These are phyloP conservation scores for Catharus ustulatus DNA, from an alignment of 2,797 vertebrate species.

Conservation along the genomic window DNA sequence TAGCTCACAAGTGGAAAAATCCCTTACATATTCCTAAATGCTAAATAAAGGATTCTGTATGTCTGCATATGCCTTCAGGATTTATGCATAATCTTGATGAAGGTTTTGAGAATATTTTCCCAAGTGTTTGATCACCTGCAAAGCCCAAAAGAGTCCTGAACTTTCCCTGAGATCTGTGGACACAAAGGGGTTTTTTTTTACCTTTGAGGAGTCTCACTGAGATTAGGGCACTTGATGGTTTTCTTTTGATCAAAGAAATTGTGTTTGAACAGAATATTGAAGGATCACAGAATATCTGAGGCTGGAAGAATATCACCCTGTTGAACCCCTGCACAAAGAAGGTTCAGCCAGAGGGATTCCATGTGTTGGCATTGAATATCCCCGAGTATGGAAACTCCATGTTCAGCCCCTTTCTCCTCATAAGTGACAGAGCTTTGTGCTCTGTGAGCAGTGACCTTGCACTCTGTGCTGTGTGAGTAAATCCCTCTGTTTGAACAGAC, in stretches of 20 bases:
- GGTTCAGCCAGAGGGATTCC: not conserved
- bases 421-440: not conserved
- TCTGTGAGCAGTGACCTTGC: not conserved
- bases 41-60: not conserved
- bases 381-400: not conserved
- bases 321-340: not conserved
- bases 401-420: not conserved
- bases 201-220: not conserved
- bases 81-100: not conserved
- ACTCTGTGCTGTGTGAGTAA: not conserved
- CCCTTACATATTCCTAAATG: not conserved
- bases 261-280: not conserved
- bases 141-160: not conserved
- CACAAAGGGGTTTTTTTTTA: not conserved
- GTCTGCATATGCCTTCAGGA: not conserved
- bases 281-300: not conserved
- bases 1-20: not conserved
- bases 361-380: fast-evolving
- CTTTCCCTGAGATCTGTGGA: not conserved
- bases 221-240: not conserved
- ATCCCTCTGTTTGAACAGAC: not conserved
- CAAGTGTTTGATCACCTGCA: not conserved
- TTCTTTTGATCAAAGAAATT: not conserved
- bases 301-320: not conserved
- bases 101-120: not conserved